These are phyloP conservation scores for Rhinolophus ferrumequinum DNA, from an alignment of 2,113 vertebrate genomes.

Conservation along the genomic window DNA sequence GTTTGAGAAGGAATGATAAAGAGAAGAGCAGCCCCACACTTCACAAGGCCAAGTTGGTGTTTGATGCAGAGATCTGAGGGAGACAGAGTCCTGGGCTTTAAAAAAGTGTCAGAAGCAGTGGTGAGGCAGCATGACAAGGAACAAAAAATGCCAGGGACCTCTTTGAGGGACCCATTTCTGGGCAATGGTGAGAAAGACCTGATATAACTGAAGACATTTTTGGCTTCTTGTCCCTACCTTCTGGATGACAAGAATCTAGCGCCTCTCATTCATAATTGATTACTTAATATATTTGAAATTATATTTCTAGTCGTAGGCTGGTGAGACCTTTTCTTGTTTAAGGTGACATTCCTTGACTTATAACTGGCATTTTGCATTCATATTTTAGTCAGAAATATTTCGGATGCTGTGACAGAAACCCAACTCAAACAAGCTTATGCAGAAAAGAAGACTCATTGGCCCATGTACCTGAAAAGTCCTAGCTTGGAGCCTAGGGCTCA, in stretches of 20 bases:
- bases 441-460: neutral
- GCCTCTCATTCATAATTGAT: neutral
- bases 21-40: neutral
- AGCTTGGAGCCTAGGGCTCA: neutral
- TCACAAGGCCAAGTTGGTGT: neutral
- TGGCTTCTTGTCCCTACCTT: neutral
- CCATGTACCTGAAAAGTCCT: neutral
- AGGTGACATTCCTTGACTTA: conserved; percentile 28
- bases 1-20: neutral
- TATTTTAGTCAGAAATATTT: conserved; percentile 28
- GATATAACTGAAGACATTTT: neutral
- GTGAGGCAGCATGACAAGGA: neutral
- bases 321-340: neutral
- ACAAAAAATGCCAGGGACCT: neutral
- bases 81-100: neutral
- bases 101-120: neutral
- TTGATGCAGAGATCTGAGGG: neutral
- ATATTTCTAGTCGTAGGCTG: neutral
- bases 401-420: neutral
- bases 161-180: neutral
- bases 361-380: neutral
- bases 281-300: neutral
- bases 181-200: neutral
- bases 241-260: neutral
- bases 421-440: neutral